Base-by-base conservation (phyloP, 2,888 invertebrate species). In the Philaethria dido region DNA sequence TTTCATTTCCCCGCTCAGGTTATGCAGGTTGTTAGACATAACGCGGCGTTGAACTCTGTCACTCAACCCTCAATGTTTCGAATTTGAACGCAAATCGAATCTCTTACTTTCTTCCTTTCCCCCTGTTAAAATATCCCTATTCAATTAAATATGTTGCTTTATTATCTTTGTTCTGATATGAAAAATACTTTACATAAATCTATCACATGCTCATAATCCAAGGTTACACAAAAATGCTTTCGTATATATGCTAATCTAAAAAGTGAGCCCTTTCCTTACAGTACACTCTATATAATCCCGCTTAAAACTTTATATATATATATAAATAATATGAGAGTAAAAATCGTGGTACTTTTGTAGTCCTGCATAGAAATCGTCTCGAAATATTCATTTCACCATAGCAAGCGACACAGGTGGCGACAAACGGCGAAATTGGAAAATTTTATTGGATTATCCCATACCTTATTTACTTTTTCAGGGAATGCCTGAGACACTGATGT, bases 361-460 rank as follows among this genome's bases (percentile, higher is more conserved):
- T 61, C 63, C 52, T 60, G 72, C 77, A 22, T 73, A 70, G 71
- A 52, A 73, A 71, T 73, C 65, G 72, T 69, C 63, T 62, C 64
- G 66, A 75, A 78, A 79, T 80, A 80, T 80, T 80, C 77, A 77
- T 78, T 76, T 72, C 72, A 71, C 69, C 66, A 70, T 70, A 71
- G 72, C 69, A 65, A 48, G 66, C 72, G 75, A 68, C 77, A 68
- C 80, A 80, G 80, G 80, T 81, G 81, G 64, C 72, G 73, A 70
- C 73, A 69, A 75, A 72, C 70, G 73, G 70, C 70, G 74, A 77
- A 76, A 80, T 80, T 79, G 78, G 78, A 78, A 78, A 78, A 73
- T 74, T 75, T 77, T 75, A 73, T 76, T 76, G 75, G 75, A 76
- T 76, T 74, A 77, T 74, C 72, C 70, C 61, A 72, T 65, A 68